Evolutionary conservation across 2,113 vertebrate species (phyloP).

Genomic region (Phaethornis superciliosus): DNA sequence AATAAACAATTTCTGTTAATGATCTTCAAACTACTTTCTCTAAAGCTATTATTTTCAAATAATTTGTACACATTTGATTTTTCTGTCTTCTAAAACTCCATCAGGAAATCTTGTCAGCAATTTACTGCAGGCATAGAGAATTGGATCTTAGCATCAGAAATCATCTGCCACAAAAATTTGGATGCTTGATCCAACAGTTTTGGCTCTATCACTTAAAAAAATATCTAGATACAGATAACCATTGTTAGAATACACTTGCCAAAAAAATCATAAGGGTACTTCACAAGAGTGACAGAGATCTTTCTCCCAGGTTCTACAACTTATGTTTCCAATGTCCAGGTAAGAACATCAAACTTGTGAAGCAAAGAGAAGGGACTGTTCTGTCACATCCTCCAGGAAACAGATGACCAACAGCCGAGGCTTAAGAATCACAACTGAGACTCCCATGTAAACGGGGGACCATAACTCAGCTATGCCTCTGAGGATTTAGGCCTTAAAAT

Average conservation of each 20-base stretch:
- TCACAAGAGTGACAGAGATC: neutral
- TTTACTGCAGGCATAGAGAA: neutral
- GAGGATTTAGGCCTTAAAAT: neutral
- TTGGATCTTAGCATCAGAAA: neutral
- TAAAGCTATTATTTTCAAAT: neutral
- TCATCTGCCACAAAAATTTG: neutral
- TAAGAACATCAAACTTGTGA: neutral
- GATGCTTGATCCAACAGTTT: neutral
- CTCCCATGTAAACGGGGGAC: neutral
- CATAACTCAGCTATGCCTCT: neutral
- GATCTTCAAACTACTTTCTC: neutral
- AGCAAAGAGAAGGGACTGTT: neutral
- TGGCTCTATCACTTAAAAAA: neutral
- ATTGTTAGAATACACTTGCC: neutral
- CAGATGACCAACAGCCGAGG: rapidly evolving
- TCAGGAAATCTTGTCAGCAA: neutral
- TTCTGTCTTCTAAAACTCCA: neutral
- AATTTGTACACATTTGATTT: neutral
- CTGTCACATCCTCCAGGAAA: neutral
- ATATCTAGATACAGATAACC: neutral
- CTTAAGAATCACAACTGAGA: neutral
- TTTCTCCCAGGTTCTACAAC: neutral
- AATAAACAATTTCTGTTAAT: neutral
- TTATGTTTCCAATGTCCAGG: neutral
- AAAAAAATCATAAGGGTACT: neutral